These are phyloP conservation scores for Nemoura dubitans DNA, from an alignment of 2,888 invertebrate species.

Conservation along the genomic window DNA sequence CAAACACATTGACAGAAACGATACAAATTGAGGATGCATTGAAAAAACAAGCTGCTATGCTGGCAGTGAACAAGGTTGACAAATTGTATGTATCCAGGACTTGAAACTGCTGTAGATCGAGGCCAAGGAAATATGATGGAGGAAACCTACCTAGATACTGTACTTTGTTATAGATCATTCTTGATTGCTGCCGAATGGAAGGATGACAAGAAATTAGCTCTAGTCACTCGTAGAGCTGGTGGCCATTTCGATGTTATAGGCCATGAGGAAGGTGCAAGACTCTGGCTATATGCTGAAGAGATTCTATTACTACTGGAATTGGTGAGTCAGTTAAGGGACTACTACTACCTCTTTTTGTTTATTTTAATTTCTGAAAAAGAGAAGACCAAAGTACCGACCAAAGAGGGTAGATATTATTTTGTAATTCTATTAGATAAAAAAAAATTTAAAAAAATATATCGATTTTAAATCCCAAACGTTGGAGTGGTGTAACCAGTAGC, in stretches of 20 bases:
- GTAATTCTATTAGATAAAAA: too few species aligned
- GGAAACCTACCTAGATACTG: constrained; percentile 1
- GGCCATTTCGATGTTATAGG: constrained; percentile 68
- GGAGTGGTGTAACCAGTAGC: too few species aligned
- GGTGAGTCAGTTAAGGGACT: constrained; percentile 64
- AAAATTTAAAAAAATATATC: too few species aligned
- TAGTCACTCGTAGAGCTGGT: constrained; percentile 66
- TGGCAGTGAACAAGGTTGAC: constrained; percentile 67
- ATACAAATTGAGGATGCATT: constrained; percentile 68
- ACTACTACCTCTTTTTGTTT: background rate
- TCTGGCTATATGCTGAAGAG: constrained; percentile 72
- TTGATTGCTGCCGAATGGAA: constrained; percentile 68
- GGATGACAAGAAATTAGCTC: constrained; percentile 63
- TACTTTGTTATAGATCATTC: constrained; percentile 58
- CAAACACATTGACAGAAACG: constrained; percentile 67
- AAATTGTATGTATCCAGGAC: constrained; percentile 59
- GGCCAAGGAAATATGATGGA: background rate
- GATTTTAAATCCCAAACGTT: too few species aligned
- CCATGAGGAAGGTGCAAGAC: constrained; percentile 60
- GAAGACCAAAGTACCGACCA: too few species aligned
- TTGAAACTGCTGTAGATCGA: background rate
- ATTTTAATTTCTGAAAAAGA: too few species aligned
- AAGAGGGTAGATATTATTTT: too few species aligned
- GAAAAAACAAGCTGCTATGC: constrained; percentile 63
- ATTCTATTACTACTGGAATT: constrained; percentile 72